These are phyloP conservation scores for Bombyx huttoni DNA, from an alignment of 2,888 invertebrate genomes.

Conservation along the genomic window DNA sequence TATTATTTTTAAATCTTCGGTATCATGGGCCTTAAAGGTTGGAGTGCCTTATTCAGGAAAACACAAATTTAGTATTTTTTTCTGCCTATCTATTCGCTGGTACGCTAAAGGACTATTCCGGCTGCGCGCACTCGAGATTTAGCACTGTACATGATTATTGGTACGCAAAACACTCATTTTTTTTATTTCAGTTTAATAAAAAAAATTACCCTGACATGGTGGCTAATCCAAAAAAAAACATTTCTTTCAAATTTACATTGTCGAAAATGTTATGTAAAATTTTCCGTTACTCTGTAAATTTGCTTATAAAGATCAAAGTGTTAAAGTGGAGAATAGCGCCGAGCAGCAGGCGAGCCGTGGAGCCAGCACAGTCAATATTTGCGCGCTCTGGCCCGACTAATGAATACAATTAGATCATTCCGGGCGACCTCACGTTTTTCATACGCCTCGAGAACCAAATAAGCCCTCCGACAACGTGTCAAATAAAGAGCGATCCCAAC, in stretches of 20 bases:
- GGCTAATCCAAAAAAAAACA: background rate
- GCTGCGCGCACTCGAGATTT: too few species aligned
- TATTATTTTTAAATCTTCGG: background rate
- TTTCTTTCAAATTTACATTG: background rate
- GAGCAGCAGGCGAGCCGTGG: constrained; percentile 24
- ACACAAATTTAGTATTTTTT: too few species aligned
- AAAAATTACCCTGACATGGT: background rate
- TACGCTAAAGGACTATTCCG: too few species aligned
- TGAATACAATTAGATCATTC: constrained; percentile 74
- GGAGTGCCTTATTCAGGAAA: too few species aligned
- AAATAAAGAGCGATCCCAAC: constrained; percentile 30
- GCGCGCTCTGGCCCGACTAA: constrained; percentile 63
- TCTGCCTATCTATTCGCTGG: too few species aligned
- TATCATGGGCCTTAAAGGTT: background rate
- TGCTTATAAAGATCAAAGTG: constrained; percentile 12
- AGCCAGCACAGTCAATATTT: constrained; percentile 62
- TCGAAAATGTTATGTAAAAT: background rate
- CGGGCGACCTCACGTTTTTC: constrained; percentile 69
- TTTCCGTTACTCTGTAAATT: constrained; percentile 3
- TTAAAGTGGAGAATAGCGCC: constrained; percentile 13
- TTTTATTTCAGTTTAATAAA: background rate
- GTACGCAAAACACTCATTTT: background rate
- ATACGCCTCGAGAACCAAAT: constrained; percentile 41
- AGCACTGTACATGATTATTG: too few species aligned
- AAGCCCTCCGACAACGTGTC: constrained; percentile 50